A percentile compares a stretch with the other conserved stretches of the same genome.
phyloP scores from a whole-genome alignment of 2,797 vertebrate genomes.

The Oceanodroma leucorhoa region DNA sequence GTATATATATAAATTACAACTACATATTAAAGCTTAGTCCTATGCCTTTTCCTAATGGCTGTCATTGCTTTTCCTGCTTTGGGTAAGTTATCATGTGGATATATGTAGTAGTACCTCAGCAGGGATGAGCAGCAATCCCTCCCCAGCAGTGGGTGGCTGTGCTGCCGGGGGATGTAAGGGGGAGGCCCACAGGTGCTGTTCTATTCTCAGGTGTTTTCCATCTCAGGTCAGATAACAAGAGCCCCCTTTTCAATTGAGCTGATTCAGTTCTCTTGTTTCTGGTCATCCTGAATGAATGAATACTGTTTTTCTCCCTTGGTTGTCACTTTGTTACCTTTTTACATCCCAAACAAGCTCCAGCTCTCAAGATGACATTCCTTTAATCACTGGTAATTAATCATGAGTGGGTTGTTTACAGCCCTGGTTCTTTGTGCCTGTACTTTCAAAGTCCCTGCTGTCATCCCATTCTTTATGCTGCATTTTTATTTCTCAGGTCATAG shows the following conservation, averaged over 20 bases:
- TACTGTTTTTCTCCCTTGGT: not conserved
- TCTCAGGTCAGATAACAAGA: rapidly evolving
- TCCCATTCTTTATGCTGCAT: not conserved
- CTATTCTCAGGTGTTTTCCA: not conserved
- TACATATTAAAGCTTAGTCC: not conserved
- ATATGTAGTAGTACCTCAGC: not conserved
- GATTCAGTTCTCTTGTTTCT: not conserved
- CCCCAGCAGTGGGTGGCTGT: not conserved
- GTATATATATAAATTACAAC: not conserved
- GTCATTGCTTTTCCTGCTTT: not conserved
- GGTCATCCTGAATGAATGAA: not conserved
- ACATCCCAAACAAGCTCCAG: not conserved
- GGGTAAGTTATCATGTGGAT: rapidly evolving
- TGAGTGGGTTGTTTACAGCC: not conserved
- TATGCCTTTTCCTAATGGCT: not conserved
- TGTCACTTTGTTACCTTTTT: not conserved
- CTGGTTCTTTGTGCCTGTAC: not conserved
- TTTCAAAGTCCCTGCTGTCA: not conserved
- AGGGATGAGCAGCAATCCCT: not conserved
- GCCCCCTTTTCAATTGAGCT: not conserved
- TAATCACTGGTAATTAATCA: not conserved
- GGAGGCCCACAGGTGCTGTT: not conserved
- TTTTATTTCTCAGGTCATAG: not conserved
- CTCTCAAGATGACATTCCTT: not conserved
- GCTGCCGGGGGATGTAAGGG: rapidly evolving